phyloP scores from a whole-genome alignment of 2,888 invertebrate species.

The Metalampra italica region DNA sequence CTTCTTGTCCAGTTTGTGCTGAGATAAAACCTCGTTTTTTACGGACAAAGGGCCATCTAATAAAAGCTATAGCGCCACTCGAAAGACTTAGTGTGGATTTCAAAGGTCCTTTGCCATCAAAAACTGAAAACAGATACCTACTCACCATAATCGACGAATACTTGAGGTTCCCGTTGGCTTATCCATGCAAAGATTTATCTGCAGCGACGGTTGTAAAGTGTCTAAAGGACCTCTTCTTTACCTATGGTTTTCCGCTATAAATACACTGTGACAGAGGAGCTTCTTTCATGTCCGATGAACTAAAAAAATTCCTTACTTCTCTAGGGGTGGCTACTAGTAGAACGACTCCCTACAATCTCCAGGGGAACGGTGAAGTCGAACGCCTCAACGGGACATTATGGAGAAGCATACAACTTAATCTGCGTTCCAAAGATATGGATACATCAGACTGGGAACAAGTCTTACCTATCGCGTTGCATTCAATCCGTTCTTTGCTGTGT shows the following conservation, averaged over 20 bases:
- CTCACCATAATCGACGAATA: constrained; percentile 14
- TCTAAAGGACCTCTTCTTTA: constrained; percentile 8
- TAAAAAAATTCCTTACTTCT: constrained; percentile 1
- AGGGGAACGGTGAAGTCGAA: constrained; percentile 12
- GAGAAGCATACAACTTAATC: too few relatives aligned
- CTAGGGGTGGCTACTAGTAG: constrained; percentile 8
- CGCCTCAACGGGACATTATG: too few relatives aligned
- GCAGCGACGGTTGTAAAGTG: constrained; percentile 7
- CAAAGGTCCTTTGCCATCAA: constrained; percentile 17
- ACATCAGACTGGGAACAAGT: too few relatives aligned
- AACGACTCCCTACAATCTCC: constrained; percentile 13
- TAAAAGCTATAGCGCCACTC: background rate
- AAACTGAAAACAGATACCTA: constrained; percentile 11
- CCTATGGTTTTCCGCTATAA: too few relatives aligned
- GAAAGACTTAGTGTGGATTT: constrained; percentile 14
- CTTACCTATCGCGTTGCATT: too few relatives aligned
- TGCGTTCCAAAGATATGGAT: too few relatives aligned
- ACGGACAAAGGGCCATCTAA: background rate
- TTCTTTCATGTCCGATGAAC: constrained; percentile 8
- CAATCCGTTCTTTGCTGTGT: too few relatives aligned
- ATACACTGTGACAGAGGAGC: constrained; percentile 12
- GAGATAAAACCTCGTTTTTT: background rate
- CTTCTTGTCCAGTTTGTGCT: background rate
- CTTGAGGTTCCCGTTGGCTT: constrained; percentile 13
- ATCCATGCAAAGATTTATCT: constrained; percentile 7